Evolutionary conservation across 2,113 vertebrate species (phyloP).

Genomic region (Morone chrysops): DNA sequence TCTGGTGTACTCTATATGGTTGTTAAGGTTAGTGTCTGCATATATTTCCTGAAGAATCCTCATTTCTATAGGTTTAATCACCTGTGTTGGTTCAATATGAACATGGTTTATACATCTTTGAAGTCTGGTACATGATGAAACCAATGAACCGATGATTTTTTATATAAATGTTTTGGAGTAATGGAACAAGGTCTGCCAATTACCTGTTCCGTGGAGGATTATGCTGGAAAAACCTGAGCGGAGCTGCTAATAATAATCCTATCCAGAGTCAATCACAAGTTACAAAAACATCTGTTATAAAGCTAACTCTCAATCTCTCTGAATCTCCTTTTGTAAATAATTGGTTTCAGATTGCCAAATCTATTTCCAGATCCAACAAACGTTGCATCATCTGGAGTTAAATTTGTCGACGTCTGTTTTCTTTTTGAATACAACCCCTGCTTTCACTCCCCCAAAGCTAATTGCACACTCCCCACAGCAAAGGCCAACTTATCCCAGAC

Average conservation of each 20-base stretch:
- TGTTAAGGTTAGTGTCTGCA: background rate
- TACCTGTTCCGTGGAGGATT: conserved; percentile 65
- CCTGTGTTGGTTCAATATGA: background rate
- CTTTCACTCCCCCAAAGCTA: conserved; percentile 58
- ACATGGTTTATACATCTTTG: conserved; percentile 18
- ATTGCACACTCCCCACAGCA: conserved; percentile 61
- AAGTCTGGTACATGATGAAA: conserved; percentile 27
- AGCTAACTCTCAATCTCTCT: conserved; percentile 65
- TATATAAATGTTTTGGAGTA: conserved; percentile 51
- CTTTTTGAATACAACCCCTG: conserved; percentile 57
- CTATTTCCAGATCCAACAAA: conserved; percentile 67
- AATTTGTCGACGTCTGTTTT: conserved; percentile 70
- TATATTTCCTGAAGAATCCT: background rate
- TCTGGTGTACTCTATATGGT: conserved; percentile 3
- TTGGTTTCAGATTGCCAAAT: conserved; percentile 73
- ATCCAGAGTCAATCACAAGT: conserved; percentile 78
- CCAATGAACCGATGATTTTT: conserved; percentile 46
- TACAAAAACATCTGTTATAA: conserved; percentile 76
- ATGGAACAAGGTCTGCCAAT: conserved; percentile 56
- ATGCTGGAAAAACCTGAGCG: conserved; percentile 47
- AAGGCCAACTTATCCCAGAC: conserved; percentile 64
- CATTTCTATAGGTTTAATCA: background rate
- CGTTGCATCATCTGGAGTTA: conserved; percentile 72
- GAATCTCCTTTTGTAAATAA: conserved; percentile 74
- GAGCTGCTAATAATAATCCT: conserved; percentile 72